Evolutionary conservation across 2,888 invertebrate species (phyloP).

Genomic region (Agrypnus murinus): DNA sequence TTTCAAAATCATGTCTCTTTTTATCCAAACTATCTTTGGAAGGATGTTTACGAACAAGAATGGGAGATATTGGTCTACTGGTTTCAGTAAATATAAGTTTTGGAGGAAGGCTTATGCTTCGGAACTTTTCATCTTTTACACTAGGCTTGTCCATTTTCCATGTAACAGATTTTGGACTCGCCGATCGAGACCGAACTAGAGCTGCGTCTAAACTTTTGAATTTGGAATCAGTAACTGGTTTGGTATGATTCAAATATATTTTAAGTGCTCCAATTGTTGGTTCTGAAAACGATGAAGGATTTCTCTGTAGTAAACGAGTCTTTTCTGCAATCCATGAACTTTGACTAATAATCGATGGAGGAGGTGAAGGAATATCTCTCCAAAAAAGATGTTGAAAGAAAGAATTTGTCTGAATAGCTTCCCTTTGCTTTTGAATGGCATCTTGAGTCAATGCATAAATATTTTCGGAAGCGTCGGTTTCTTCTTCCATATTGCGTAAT

Average conservation of each 20-base stretch:
- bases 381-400: constrained; percentile 84
- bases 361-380: constrained; percentile 71
- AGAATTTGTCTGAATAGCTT: constrained; percentile 76
- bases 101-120: constrained; percentile 73
- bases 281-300: constrained; percentile 66
- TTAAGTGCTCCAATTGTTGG: constrained; percentile 76
- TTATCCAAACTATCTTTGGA: not conserved
- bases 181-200: constrained; percentile 71
- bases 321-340: constrained; percentile 80
- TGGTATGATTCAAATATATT: constrained; percentile 80
- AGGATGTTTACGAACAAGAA: constrained; percentile 2
- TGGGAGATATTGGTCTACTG: constrained; percentile 70
- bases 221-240: constrained; percentile 82
- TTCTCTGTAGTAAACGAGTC: constrained; percentile 78
- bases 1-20: constrained; percentile 7
- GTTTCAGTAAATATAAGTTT: constrained; percentile 74
- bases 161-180: constrained; percentile 76
- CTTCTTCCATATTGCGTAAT: constrained; percentile 55
- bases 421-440: constrained; percentile 75
- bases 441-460: constrained; percentile 62
- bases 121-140: constrained; percentile 51
- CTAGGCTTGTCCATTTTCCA: constrained; percentile 71
- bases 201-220: constrained; percentile 80
- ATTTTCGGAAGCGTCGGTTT: not conserved
- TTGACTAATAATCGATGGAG: constrained; percentile 63